phyloP scores from a whole-genome alignment of 2,888 invertebrate genomes.

The Acronicta leporina region DNA sequence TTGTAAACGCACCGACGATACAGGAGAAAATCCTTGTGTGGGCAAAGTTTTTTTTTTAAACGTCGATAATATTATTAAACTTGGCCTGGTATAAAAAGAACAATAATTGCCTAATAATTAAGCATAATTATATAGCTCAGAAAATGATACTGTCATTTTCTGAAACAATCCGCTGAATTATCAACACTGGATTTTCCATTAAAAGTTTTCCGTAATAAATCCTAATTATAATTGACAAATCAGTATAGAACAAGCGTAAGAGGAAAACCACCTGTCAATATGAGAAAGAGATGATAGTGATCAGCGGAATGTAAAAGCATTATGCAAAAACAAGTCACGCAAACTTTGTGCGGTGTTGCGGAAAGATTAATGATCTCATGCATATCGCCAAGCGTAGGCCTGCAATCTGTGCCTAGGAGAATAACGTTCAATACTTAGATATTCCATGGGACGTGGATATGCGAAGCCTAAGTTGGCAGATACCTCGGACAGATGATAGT shows the following conservation, averaged over 20 bases:
- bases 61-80: no score
- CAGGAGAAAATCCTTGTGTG: no score
- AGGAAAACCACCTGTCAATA: slow-evolving; percentile 45
- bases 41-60: no score
- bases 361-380: slow-evolving; percentile 52
- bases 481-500: no score
- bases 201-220: slow-evolving; percentile 20
- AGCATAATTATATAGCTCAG: no score
- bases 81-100: no score
- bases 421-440: background rate
- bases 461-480: no score
- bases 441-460: background rate
- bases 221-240: slow-evolving; percentile 35
- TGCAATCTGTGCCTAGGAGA: background rate
- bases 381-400: slow-evolving; percentile 9
- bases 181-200: slow-evolving; percentile 1
- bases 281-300: slow-evolving; percentile 32
- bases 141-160: no score
- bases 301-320: slow-evolving; percentile 56
- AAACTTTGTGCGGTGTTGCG: slow-evolving; percentile 39
- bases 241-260: slow-evolving; percentile 24
- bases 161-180: no score
- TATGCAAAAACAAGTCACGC: slow-evolving; percentile 53
- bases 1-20: no score
- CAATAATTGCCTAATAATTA: no score